Conservation (phyloP, 2,888 invertebrate genomes). For the Alentia gelatinosa region DNA sequence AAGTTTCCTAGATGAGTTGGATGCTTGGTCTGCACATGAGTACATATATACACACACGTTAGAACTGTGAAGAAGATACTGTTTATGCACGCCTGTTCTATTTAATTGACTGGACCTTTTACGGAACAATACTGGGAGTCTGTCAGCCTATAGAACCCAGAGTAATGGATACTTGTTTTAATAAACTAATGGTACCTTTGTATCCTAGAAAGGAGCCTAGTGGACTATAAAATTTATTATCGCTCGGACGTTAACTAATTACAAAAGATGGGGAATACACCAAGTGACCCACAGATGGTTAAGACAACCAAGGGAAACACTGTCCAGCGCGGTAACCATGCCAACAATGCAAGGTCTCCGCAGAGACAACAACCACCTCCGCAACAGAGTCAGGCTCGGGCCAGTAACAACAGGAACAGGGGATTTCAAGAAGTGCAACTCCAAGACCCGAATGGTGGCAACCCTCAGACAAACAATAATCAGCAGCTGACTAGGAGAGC, state of each 20-base stretch:
- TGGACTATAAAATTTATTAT: not conserved
- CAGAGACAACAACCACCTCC: not conserved
- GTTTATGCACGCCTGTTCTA: not conserved
- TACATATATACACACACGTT: not conserved
- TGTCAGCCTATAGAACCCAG: not conserved
- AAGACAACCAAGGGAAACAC: not conserved
- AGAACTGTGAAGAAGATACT: not conserved
- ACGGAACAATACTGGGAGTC: not conserved
- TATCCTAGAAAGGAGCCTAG: not conserved
- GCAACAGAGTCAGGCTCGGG: not conserved
- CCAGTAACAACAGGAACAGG: slow-evolving; percentile 18
- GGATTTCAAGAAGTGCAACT: slow-evolving; percentile 26
- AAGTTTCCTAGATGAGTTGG: no score
- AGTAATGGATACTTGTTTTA: not conserved
- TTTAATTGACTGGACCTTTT: not conserved
- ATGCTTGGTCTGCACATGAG: not conserved
- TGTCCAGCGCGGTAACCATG: not conserved
- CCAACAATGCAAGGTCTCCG: not conserved
- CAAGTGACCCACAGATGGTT: slow-evolving; percentile 44
- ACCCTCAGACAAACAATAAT: not conserved
- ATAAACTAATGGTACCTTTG: not conserved
- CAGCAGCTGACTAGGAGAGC: not conserved
- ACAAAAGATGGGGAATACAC: slow-evolving; percentile 40
- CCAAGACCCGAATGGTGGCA: not conserved
- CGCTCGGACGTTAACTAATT: not conserved